Base-by-base conservation (phyloP, 2,113 vertebrate genomes). In the Hyperoodon ampullatus region DNA sequence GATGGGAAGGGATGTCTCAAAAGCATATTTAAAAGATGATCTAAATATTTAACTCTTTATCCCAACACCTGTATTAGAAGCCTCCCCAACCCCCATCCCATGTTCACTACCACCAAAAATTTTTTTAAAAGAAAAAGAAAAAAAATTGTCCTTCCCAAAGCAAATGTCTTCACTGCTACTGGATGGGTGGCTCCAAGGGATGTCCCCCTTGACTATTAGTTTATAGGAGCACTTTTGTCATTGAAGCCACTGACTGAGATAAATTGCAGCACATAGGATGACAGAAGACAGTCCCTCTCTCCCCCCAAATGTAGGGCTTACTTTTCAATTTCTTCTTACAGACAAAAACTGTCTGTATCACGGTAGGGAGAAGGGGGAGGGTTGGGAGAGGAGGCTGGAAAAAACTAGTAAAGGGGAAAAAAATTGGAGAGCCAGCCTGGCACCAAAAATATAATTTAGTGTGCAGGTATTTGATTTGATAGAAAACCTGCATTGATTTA, bases 381-480 rank as follows among this genome's bases (percentile, higher is more conserved):
- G 35, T 18, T 14, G 70, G 66, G 68, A 68, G 39, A 60, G 55
- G 65, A 96, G 75, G 28, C 72, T 95, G 39, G 98, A 97, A 97
- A 96, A 96, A 97, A 97, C 94, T 93, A 97, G 96, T 87, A 60
- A 97, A 94, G 55, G 58, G 6, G 68, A 80, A 89, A 90, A 96
- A 97, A 94, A 81, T 84, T 92, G 82, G 92, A 97, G 97, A 98
- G 98, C 90, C 98, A 99, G 98, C 89, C 98, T 98, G 98, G 98
- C 98, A 99, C 98, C 98, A 98, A 97, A 44, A 98, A 75, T 97
- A 74, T 98, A 98, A 99, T 98, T 99, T 98, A 98, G 96, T 98
- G 98, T 97, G 98, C 98, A 99, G 98, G 98, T 98, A 98, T 99
- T 99, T 98, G 98, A 98, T 99, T 98, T 98, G 99, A 98, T 99